Conservation (phyloP, 2,113 vertebrate species). For the Seriola aureovittata region DNA sequence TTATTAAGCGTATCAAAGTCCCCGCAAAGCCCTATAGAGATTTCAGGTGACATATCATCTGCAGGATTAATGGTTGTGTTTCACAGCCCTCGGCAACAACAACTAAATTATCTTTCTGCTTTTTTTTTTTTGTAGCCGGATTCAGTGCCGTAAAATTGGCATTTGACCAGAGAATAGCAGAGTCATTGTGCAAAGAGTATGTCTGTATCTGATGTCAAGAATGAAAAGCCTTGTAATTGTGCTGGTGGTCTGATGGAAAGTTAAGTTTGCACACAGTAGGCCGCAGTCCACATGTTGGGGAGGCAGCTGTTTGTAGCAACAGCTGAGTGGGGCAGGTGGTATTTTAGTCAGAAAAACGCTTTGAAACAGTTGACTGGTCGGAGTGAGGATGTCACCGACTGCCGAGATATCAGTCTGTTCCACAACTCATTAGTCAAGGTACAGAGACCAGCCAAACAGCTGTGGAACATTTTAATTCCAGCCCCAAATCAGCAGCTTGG, state of each 20-base stretch:
- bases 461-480: conserved; percentile 76
- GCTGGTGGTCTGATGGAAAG: conserved; percentile 46
- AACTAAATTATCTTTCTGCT: not conserved
- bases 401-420: conserved; percentile 69
- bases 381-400: conserved; percentile 63
- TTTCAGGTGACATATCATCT: conserved; percentile 1
- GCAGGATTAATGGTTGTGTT: not conserved
- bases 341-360: conserved; percentile 69
- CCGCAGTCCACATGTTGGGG: conserved; percentile 45
- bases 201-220: not conserved
- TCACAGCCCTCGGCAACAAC: not conserved
- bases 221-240: conserved; percentile 12
- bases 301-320: conserved; percentile 67
- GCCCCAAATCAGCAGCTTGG: conserved; percentile 65
- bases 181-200: not conserved
- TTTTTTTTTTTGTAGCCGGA: not conserved
- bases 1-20: conserved; percentile 13
- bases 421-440: conserved; percentile 79
- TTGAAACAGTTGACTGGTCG: conserved; percentile 75
- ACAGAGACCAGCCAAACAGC: conserved; percentile 74
- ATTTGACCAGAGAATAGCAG: not conserved
- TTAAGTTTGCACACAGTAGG: conserved; percentile 14
- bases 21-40: not conserved
- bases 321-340: conserved; percentile 79
- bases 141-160: not conserved